Percentiles rank a stretch among this genome's conserved stretches.
These are phyloP conservation scores for Emys orbicularis DNA, from an alignment of 2,797 vertebrate genomes.

Conservation along the genomic window DNA sequence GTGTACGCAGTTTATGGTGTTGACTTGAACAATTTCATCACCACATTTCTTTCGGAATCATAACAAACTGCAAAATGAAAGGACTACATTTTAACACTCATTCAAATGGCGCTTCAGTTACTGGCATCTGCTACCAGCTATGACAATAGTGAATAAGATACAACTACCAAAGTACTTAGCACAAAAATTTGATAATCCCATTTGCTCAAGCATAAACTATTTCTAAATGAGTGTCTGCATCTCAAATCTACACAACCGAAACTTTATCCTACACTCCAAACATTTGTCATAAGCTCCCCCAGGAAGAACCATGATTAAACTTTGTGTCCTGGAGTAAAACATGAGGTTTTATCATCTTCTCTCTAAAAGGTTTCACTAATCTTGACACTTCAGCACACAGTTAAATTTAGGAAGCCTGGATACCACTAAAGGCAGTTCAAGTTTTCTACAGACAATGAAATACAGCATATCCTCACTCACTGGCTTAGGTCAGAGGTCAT, in stretches of 20 bases:
- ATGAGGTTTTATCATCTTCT: constrained; percentile 7
- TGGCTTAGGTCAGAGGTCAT: constrained; percentile 53
- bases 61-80: constrained; percentile 26
- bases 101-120: constrained; percentile 1
- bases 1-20: background rate
- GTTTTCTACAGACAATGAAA: constrained; percentile 46
- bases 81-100: constrained; percentile 5
- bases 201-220: background rate
- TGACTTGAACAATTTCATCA: background rate
- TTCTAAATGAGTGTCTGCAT: background rate
- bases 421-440: background rate
- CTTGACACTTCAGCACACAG: background rate
- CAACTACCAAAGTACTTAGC: background rate
- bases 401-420: constrained; percentile 50
- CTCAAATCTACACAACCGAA: background rate
- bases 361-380: constrained; percentile 40
- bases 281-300: background rate
- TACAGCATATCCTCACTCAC: constrained; percentile 46
- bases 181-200: background rate
- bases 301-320: background rate
- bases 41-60: background rate
- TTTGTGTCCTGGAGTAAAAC: constrained; percentile 37
- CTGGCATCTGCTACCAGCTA: constrained; percentile 12
- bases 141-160: constrained; percentile 8
- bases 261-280: constrained; percentile 27